Evolutionary conservation across 2,113 vertebrate species (phyloP).

Genomic region (Phrynosoma platyrhinos): DNA sequence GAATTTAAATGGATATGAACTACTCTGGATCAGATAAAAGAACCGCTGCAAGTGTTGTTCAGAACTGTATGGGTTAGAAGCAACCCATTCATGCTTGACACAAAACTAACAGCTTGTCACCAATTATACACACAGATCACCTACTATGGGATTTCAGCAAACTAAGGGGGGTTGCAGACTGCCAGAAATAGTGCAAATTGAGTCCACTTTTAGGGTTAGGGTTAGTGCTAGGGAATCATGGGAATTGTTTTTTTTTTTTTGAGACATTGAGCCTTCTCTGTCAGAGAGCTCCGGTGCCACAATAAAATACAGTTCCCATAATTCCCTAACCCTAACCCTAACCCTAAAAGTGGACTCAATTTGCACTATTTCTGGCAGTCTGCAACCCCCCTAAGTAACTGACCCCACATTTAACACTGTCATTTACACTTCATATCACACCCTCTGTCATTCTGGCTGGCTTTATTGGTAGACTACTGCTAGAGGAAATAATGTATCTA

Average conservation of each 20-base stretch:
- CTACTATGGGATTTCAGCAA: not conserved
- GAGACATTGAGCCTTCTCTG: too few species aligned
- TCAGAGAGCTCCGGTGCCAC: too few species aligned
- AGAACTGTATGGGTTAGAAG: accelerated
- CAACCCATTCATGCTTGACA: not conserved
- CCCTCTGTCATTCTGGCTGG: not conserved
- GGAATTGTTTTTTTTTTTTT: too few species aligned
- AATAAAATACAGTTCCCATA: too few species aligned
- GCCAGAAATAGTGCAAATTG: too few species aligned
- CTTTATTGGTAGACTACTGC: slow-evolving; percentile 43
- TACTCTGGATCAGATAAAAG: accelerated
- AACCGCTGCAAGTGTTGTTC: not conserved
- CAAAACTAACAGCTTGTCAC: slow-evolving; percentile 48
- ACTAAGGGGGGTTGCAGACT: too few species aligned
- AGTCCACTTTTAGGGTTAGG: too few species aligned
- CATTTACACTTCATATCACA: slow-evolving; percentile 1
- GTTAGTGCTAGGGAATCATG: too few species aligned
- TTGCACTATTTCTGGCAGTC: too few species aligned
- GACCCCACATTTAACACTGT: slow-evolving; percentile 49
- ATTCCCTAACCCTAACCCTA: too few species aligned
- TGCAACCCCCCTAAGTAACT: too few species aligned
- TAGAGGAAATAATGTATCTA: slow-evolving; percentile 26
- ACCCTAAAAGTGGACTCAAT: too few species aligned
- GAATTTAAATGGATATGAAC: accelerated
- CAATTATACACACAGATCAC: slow-evolving; percentile 33